Base-by-base conservation (phyloP, 2,113 vertebrate species). In the Cromileptes altivelis region DNA sequence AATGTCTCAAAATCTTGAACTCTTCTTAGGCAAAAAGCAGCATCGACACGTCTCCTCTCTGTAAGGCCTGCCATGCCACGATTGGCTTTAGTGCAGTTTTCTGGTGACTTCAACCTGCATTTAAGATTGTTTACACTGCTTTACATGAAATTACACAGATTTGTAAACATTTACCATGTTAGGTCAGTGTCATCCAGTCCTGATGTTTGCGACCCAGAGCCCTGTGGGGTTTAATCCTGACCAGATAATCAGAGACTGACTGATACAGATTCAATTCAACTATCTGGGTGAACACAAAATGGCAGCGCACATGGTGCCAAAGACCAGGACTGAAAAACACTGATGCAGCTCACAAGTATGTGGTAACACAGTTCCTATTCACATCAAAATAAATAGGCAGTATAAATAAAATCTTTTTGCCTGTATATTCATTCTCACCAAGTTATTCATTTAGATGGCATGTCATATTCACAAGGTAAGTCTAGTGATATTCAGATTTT, bases 81-180 rank as follows among this genome's bases (percentile, higher is more conserved):
- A 37, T 52, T 67, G 84, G 87, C 88, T 88, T 82, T 82, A 87
- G 90, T 91, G 91, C 84, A 87, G 81, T 47, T 69, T 69, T 77
- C 42, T 81, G 75, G 25, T 62, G 61, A 83, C 72, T 76, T 69
- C 10, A 33, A 79, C 65, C 86, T 84, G 81, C 62, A 42, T 69
- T 64, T 77, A 70, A 57, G 62, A 86, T 79, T 52, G 80, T 78
- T 90, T 56, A 61, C 78, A 76, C 85, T 60, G 74, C 64, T 78
- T 84, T 49, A 76, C 80, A 65, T 65, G 64, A 80, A 77, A 75
- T 45, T 62, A 78, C 58, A 80, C 76, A 78, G 50, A 80, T 78
- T 58, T 92, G 89, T 89, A 92, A 93, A 93, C 89, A 84, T 83
- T 85, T 72, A 69, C 1, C 30, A 57, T 67, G 68, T 37, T 37